Evolutionary conservation across 2,113 vertebrate genomes (phyloP), one percentile per base, ranked within the genome.

Genomic region (Axis porcinus): DNA sequence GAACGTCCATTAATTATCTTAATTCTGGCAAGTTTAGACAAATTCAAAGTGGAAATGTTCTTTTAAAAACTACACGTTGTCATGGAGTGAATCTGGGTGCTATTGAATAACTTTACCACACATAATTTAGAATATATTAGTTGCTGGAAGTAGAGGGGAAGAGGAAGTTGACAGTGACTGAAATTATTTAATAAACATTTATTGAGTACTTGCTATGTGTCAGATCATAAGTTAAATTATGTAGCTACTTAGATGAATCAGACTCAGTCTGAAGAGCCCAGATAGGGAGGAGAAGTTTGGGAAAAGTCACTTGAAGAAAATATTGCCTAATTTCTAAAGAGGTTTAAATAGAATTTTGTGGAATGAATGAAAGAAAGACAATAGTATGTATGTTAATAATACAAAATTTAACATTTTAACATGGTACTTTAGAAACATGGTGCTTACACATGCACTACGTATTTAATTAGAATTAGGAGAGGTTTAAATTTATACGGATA

Each of bases 1-100:
- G 70, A 96, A 58, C 81, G 13, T 8, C 7, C 43, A 91, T 95
- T 95, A 96, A 95, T 97, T 97, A 93, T 67, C 58, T 97, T 86
- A 97, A 97, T n/a, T 1, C 47, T 95, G 58, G 8, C 17, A 96
- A 91, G 47, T 86, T 97, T 79, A 95, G 89, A 78, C 30, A 55
- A 36, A 82, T 83, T 94, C 94, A 91, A 90, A 78, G 6, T 83
- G 40, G 86, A 94, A 94, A 84, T 40, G 33, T 84, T 84, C 50
- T 81, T 92, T 79, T 76, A 57, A 82, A 78, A 43, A 91, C 64
- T 94, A 55, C 2, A 57, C 4, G 5, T 67, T 16, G 28, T 83
- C 81, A 79, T 55, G 13, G 5, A 92, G 14, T 52, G 67, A 91
- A 85, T 74, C 17, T 89, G 55, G 30, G 16, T 86, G 7, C 5